phyloP scores from a whole-genome alignment of 2,888 invertebrate species.

The Lathronympha strigana region DNA sequence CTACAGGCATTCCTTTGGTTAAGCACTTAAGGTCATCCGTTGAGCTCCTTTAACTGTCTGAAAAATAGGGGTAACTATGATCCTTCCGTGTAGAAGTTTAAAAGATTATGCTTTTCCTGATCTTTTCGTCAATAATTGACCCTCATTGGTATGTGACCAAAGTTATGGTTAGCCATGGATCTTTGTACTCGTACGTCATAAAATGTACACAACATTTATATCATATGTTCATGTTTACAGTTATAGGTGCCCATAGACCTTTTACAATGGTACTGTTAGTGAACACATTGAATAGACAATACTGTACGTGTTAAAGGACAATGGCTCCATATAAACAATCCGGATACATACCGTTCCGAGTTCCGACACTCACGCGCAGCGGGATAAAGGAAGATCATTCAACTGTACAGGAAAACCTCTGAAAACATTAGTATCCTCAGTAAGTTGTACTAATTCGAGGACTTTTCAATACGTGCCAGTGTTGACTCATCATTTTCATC shows the following conservation, averaged over 20 bases:
- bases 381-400: constrained; percentile 29
- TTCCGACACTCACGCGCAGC: constrained; percentile 20
- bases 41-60: no score
- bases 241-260: constrained; percentile 24
- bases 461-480: background rate
- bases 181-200: background rate
- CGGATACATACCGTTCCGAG: constrained; percentile 36
- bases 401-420: constrained; percentile 33
- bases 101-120: no score
- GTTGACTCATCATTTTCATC: background rate
- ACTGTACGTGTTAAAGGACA: constrained; percentile 40
- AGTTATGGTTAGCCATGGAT: no score
- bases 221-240: constrained; percentile 24
- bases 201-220: background rate
- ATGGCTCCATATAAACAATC: constrained; percentile 39
- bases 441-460: constrained; percentile 8
- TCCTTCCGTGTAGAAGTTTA: no score
- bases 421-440: constrained; percentile 13
- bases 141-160: no score
- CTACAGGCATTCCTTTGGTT: background rate
- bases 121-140: no score
- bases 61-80: no score
- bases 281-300: constrained; percentile 36
- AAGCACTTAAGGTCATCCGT: background rate
- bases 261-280: constrained; percentile 36